Evolutionary conservation across 2,888 invertebrate genomes (phyloP), one percentile per base, ranked within the genome.

Genomic region (Campopleginae sp.): DNA sequence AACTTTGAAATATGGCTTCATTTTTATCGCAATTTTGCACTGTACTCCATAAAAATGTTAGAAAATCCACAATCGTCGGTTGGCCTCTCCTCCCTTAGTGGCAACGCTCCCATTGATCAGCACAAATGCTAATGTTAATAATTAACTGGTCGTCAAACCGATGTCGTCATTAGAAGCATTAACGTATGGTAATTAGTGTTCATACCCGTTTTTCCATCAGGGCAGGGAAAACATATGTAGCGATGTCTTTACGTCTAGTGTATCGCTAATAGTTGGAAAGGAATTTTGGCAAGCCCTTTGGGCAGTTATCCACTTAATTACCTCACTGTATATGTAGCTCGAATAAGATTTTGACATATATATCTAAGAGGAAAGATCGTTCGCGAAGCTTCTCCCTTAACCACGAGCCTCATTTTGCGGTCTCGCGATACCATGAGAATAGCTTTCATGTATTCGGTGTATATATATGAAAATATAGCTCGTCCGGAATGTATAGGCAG

Each of bases 401-500:
- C 33, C 42, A 19, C 44, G 38, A 71, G 46, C 27, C 38, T 61
- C 72, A 54, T 74, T 31, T 48, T 51, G 58, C 31, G 68, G 81
- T 70, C 46, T 54, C 77, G 44, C 46, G 19, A 38, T 12, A 23
- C 38, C 31, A 58, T 51, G 63, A 51, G 63, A 23, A 19, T 23
- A 7, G n/a, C 27, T 63, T 61, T 42, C 8, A 42, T 71, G 23
- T 31, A 51, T 76, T 31, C 14, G 27, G 17, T 48, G 14, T 48
- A 17, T 48, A 1, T 51, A 31, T 31, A 33, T 3, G 14, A 19
- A 33, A 65, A 65, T 51, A 38, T 61, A 58, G 6, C 0, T 27
- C 12, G 42, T 61, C 6, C 17, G 31, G 48, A 48, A 70, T 31
- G 46, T 44, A 72, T 87, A 87, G 87, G 88, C 88, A 88, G 89